These are phyloP conservation scores for Threskiornis aethiopicus DNA, from an alignment of 2,797 vertebrate species.

Conservation along the genomic window DNA sequence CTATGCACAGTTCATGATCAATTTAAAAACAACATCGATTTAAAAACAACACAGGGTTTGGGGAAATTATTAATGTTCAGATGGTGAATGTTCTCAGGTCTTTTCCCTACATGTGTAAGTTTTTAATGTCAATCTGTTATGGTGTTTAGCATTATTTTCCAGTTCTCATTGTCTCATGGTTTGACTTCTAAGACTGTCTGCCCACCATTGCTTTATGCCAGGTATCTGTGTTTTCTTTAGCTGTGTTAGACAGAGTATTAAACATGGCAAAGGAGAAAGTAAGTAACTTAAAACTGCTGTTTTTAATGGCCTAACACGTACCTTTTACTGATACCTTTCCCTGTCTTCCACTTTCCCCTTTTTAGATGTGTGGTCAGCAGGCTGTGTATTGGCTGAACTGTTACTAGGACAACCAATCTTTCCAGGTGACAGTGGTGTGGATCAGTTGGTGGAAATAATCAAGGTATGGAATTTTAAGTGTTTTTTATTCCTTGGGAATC, in stretches of 20 bases:
- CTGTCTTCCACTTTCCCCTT: background rate
- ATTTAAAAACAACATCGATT: background rate
- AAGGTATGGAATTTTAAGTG: constrained; percentile 82
- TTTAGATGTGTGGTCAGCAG: constrained; percentile 97
- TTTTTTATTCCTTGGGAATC: background rate
- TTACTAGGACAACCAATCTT: constrained; percentile 99
- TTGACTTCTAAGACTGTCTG: background rate
- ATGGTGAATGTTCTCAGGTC: background rate
- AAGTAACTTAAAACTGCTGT: background rate
- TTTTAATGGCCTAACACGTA: background rate
- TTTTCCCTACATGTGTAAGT: background rate
- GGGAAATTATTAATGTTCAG: background rate
- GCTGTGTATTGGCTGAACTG: constrained; percentile 96
- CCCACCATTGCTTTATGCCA: background rate
- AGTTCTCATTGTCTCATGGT: background rate
- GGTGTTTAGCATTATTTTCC: background rate
- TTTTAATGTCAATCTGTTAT: background rate
- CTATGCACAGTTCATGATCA: background rate
- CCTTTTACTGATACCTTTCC: background rate
- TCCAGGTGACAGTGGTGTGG: constrained; percentile 98
- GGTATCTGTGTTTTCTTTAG: background rate
- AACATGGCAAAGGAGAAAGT: background rate
- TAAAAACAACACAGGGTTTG: background rate
- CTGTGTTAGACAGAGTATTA: background rate
- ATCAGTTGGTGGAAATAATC: constrained; percentile 99